A percentile compares a stretch with the other conserved stretches of the same genome.
Evolutionary conservation across 1,140 invertebrate species (phyloP).

Genomic region (Tyrophagus putrescentiae): DNA sequence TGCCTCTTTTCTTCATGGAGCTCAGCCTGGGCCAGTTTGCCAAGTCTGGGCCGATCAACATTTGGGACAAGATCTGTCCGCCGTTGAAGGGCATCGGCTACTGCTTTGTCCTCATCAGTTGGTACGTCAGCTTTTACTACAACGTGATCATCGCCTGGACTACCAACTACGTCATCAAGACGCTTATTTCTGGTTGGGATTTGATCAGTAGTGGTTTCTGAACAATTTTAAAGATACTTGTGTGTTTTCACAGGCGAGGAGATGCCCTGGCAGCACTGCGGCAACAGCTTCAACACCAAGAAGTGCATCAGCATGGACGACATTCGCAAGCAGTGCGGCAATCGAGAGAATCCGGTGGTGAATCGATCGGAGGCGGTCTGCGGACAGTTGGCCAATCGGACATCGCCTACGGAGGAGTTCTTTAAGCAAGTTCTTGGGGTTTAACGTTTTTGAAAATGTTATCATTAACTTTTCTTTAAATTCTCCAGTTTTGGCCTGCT

Average conservation of each 20-base stretch:
- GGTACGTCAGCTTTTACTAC: constrained; percentile 42
- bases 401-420: constrained; percentile 34
- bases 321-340: constrained; percentile 21
- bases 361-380: constrained; percentile 20
- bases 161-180: constrained; percentile 38
- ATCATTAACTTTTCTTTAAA: background rate
- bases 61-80: constrained; percentile 37
- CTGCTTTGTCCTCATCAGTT: constrained; percentile 42
- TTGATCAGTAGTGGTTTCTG: background rate
- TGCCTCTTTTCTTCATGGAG: constrained; percentile 47
- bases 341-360: constrained; percentile 24
- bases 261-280: constrained; percentile 39
- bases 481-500: constrained; percentile 28
- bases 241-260: constrained; percentile 22
- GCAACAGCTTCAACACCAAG: constrained; percentile 38
- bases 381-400: constrained; percentile 23
- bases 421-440: constrained; percentile 31
- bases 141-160: constrained; percentile 43
- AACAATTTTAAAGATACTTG: background rate
- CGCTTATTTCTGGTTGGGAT: constrained; percentile 31
- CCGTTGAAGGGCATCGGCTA: constrained; percentile 41
- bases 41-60: constrained; percentile 34
- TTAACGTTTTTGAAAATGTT: background rate
- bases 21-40: constrained; percentile 39
- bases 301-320: constrained; percentile 29